Evolutionary conservation across 2,113 vertebrate genomes (phyloP), one percentile per base, ranked within the genome.

Genomic region (Fulmarus glacialis): DNA sequence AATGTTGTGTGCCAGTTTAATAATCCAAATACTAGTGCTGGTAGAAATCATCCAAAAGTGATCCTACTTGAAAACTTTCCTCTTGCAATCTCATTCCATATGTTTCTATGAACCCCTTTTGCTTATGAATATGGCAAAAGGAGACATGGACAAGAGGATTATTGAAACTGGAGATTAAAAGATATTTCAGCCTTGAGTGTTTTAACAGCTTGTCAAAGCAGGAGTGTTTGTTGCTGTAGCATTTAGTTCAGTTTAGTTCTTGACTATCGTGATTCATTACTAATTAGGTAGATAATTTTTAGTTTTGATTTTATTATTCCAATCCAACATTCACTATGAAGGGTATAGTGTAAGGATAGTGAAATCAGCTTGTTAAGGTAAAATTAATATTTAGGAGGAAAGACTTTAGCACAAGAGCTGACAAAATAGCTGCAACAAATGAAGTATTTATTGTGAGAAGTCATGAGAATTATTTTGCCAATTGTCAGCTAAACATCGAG

Each of bases 381-480:
- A 90, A 94, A 78, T 4, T 43, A 47, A 4, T 63, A 32, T 87
- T 74, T 82, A 78, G 42, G 24, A 83, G 59, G 27, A 91, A 82
- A 93, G 48, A 62, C 6, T 68, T 26, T 40, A 45, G 15, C 45
- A 83, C 12, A 79, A 92, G 48, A 89, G 66, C 52, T 80, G 67
- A 74, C 30, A 70, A 83, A 84, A 78, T 77, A 94, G 34, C 80
- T 87, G 42, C 52, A 80, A 72, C 21, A 82, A 94, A 96, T 68
- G 55, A 96, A 79, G 67, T 60, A 79, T 73, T 93, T 93, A 90
- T 45, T 90, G 36, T 90, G 70, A 95, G 88, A 94, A 96, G 75
- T 87, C 80, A 87, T 26, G 24, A 95, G 82, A 93, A 87, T 95
- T 90, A 89, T 90, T 95, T 96, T 91, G 42, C 58, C 87, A 86